These are phyloP conservation scores for Epirrhoe alternata DNA, from an alignment of 2,888 invertebrate species.

Conservation along the genomic window DNA sequence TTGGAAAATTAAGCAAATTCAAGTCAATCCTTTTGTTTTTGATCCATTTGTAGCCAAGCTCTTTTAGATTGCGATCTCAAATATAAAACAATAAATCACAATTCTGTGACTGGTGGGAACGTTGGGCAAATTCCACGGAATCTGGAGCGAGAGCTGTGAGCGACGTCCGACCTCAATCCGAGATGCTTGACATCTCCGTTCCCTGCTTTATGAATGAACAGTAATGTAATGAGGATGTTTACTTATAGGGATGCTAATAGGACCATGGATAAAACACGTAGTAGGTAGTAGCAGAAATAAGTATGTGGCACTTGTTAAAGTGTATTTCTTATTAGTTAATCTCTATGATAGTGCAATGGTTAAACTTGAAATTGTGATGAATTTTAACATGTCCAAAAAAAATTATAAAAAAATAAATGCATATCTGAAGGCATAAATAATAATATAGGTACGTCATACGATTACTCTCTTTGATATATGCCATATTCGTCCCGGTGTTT, in stretches of 20 bases:
- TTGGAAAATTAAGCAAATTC: too few species aligned
- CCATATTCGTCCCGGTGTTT: too few species aligned
- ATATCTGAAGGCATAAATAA: not conserved
- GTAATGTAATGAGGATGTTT: conserved; percentile 30
- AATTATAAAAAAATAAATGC: too few species aligned
- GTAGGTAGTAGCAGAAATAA: too few species aligned
- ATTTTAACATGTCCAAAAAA: too few species aligned
- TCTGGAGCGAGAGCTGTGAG: conserved; percentile 52
- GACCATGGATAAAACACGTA: not conserved
- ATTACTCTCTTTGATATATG: too few species aligned
- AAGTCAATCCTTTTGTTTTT: too few species aligned
- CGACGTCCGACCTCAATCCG: conserved; percentile 53
- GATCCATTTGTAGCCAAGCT: too few species aligned
- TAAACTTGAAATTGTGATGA: too few species aligned
- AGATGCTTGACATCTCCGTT: conserved; percentile 56
- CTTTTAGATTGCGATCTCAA: not conserved
- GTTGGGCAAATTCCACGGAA: conserved; percentile 39
- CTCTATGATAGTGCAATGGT: too few species aligned
- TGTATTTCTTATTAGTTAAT: too few species aligned
- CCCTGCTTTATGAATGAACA: conserved; percentile 41
- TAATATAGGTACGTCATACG: not conserved
- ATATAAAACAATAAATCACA: conserved; percentile 16
- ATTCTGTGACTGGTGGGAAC: conserved; percentile 17
- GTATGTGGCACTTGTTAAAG: too few species aligned
- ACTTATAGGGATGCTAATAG: conserved; percentile 2